Conservation (phyloP, 2,113 vertebrate species). For the Sus scrofa region DNA sequence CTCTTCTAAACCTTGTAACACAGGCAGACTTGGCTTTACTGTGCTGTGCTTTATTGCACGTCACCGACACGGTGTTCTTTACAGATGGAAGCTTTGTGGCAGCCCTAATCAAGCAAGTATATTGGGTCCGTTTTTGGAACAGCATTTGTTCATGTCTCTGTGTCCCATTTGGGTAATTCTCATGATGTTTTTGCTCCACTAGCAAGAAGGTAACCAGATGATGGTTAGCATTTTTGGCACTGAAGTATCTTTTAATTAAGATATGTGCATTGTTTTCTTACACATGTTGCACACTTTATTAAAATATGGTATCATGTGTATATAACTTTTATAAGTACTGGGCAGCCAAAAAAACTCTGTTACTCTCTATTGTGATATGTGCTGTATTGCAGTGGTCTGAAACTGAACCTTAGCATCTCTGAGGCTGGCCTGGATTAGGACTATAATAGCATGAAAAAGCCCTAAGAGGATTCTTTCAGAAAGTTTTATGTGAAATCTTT, state of each 20-base stretch:
- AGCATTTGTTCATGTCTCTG: not conserved
- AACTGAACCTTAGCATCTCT: not conserved
- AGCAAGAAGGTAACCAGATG: not conserved
- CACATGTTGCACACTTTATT: not conserved
- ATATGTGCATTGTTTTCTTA: not conserved
- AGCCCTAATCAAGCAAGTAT: not conserved
- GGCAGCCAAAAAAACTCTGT: not conserved
- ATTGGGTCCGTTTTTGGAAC: not conserved
- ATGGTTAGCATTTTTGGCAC: not conserved
- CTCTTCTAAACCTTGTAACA: not conserved
- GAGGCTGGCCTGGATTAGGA: not conserved
- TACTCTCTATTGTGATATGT: not conserved
- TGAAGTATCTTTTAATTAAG: not conserved
- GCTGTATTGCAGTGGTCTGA: not conserved
- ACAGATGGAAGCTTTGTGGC: not conserved
- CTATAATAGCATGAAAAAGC: not conserved
- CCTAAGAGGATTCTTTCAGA: not conserved
- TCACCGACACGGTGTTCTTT: not conserved
- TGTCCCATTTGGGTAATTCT: not conserved
- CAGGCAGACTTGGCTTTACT: not conserved
- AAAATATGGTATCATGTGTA: not conserved
- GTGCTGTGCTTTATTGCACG: not conserved
- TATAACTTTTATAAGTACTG: not conserved
- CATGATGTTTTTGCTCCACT: not conserved
- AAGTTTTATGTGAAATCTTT: not conserved